phyloP scores from a whole-genome alignment of 2,797 vertebrate species.

The Semotilus atromaculatus region DNA sequence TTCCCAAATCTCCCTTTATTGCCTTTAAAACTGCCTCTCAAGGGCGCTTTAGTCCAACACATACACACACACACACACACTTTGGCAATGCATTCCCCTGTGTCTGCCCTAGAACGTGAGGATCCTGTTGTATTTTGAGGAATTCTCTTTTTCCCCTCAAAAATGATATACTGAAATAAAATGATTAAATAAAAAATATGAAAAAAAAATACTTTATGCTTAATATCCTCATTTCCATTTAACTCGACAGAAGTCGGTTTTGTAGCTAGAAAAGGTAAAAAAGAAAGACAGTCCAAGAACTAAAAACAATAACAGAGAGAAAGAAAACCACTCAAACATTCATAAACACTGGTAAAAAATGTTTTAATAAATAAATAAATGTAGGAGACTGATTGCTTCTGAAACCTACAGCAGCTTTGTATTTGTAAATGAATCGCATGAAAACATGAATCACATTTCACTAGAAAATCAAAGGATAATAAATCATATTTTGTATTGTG shows the following conservation, averaged over 20 bases:
- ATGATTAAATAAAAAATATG: not conserved
- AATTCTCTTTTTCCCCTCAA: conserved; percentile 6
- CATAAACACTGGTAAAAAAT: not conserved
- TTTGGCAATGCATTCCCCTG: conserved; percentile 43
- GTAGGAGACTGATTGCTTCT: not conserved
- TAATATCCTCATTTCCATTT: not conserved
- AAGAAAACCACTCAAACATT: not conserved
- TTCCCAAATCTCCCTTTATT: conserved; percentile 80
- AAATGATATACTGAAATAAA: not conserved
- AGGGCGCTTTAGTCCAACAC: conserved; percentile 80
- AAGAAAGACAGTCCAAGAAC: not conserved
- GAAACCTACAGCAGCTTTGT: not conserved
- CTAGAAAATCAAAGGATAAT: not conserved
- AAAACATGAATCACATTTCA: not conserved
- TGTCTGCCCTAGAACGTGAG: conserved; percentile 46
- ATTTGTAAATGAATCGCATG: not conserved
- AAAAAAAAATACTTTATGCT: not conserved
- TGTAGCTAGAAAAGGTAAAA: not conserved
- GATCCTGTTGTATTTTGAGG: conserved; percentile 29
- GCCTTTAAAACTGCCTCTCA: conserved; percentile 78
- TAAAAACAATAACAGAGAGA: not conserved
- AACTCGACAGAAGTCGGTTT: not conserved
- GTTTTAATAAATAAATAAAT: not conserved
- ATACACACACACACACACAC: conserved; percentile 62
- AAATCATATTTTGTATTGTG: not conserved